Percentiles rank a stretch among this genome's conserved stretches.
Conservation (phyloP, 2,113 vertebrate genomes). For the Caretta caretta region DNA sequence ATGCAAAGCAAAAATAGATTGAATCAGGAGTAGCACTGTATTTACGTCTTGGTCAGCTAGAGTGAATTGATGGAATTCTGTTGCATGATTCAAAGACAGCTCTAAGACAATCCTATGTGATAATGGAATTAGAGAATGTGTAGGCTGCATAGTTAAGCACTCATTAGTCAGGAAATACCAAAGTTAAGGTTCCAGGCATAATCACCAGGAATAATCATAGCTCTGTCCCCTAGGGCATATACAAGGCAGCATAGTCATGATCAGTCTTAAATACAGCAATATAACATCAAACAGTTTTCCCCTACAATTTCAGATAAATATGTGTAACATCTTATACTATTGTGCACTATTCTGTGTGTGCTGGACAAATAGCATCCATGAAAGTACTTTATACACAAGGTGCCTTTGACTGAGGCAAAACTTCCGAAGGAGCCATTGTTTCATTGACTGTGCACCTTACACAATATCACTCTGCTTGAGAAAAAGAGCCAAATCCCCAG, state of each 20-base stretch:
- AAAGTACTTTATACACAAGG: neutral
- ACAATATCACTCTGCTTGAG: neutral
- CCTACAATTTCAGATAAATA: neutral
- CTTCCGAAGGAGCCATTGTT: neutral
- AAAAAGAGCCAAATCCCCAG: neutral
- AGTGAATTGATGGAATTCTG: conserved; percentile 18
- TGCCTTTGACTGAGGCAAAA: neutral
- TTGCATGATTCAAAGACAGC: neutral
- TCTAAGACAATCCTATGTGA: conserved; percentile 23
- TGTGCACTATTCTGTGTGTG: neutral
- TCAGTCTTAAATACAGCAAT: neutral
- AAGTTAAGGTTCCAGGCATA: neutral
- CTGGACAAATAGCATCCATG: neutral
- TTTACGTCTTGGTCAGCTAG: conserved; percentile 24
- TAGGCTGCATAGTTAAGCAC: neutral
- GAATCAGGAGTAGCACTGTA: neutral
- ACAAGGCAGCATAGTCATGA: neutral
- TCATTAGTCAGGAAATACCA: neutral
- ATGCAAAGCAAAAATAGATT: conserved; percentile 42
- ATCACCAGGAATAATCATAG: neutral
- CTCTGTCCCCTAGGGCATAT: neutral
- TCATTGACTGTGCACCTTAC: neutral
- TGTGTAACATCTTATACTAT: neutral
- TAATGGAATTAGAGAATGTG: neutral
- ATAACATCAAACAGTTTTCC: neutral